Base-by-base conservation (phyloP, 2,888 invertebrate genomes). In the Carabus problematicus region DNA sequence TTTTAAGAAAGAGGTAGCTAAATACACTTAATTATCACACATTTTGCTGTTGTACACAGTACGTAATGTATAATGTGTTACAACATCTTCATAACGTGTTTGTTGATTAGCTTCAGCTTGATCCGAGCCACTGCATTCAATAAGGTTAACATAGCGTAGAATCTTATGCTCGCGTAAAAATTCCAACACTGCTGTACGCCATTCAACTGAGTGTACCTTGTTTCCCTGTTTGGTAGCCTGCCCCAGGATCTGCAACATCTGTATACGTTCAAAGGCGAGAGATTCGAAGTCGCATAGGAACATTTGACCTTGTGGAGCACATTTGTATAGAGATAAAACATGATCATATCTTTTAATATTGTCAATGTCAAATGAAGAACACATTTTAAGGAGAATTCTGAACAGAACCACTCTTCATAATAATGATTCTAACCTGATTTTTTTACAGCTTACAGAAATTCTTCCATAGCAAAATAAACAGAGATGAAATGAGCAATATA, bases 1-100 rank as follows among this genome's bases (percentile, higher is more conserved):
- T n/a, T n/a, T n/a, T n/a, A n/a, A n/a, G n/a, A n/a, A n/a, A n/a
- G n/a, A n/a, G n/a, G n/a, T n/a, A n/a, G n/a, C n/a, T n/a, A n/a
- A n/a, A n/a, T n/a, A n/a, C n/a, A n/a, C n/a, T n/a, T n/a, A n/a
- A n/a, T n/a, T n/a, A n/a, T n/a, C n/a, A n/a, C n/a, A n/a, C n/a
- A n/a, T n/a, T n/a, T n/a, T n/a, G n/a, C n/a, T n/a, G n/a, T n/a
- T n/a, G n/a, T 95, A 98, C 0, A 95, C 95, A 69, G 99, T 82
- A 67, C 97, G 86, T 3, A 98, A 84, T 75, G 98, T 93, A 79
- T 93, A 98, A 81, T 99, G 98, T 0, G 98, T 95, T 61, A 97
- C 87, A 76, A 94, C 91, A 81, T 99, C 98, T 71, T 88, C 87
- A 41, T 87, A 85, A 64, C 93, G 85, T 0, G 88, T 87, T 77